Percentiles rank a stretch among this genome's conserved stretches.
Conservation (phyloP, 2,797 vertebrate species). For the Geotrypetes seraphini region DNA sequence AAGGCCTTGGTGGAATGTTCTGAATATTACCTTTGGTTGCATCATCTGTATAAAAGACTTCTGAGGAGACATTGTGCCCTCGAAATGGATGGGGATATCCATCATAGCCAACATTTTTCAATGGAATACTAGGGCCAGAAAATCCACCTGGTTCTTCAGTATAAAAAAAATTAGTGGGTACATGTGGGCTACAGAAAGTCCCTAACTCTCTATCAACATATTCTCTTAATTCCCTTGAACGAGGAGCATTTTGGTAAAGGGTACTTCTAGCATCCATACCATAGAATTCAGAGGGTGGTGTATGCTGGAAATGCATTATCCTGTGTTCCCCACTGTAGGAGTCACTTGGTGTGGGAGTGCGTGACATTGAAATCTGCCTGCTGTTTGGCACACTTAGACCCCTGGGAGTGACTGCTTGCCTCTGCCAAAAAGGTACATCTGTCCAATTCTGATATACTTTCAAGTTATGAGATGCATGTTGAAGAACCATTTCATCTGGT, state of each 20-base stretch:
- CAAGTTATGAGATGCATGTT: conserved; percentile 57
- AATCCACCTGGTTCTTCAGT: conserved; percentile 69
- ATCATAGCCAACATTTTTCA: conserved; percentile 55
- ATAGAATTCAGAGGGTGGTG: conserved; percentile 57
- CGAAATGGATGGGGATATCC: conserved; percentile 51
- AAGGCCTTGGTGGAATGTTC: conserved; percentile 49
- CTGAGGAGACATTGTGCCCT: conserved; percentile 57
- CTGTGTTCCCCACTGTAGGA: conserved; percentile 77
- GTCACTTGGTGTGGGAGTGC: conserved; percentile 82
- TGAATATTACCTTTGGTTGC: conserved; percentile 37
- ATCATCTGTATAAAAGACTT: conserved; percentile 67
- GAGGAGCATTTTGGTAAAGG: conserved; percentile 55
- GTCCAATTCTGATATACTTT: conserved; percentile 42
- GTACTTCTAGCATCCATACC: conserved; percentile 44
- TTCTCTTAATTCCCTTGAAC: conserved; percentile 57
- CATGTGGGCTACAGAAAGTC: conserved; percentile 64
- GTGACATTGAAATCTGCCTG: conserved; percentile 59
- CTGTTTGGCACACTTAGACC: conserved; percentile 67
- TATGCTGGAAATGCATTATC: conserved; percentile 58
- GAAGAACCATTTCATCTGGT: conserved; percentile 76
- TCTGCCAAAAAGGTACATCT: conserved; percentile 59
- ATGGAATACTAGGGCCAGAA: conserved; percentile 47
- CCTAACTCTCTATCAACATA: conserved; percentile 66
- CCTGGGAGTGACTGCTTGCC: conserved; percentile 53
- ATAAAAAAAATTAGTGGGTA: conserved; percentile 84